Conservation (phyloP, 2,888 invertebrate genomes). For the Stenodema calcarata region DNA sequence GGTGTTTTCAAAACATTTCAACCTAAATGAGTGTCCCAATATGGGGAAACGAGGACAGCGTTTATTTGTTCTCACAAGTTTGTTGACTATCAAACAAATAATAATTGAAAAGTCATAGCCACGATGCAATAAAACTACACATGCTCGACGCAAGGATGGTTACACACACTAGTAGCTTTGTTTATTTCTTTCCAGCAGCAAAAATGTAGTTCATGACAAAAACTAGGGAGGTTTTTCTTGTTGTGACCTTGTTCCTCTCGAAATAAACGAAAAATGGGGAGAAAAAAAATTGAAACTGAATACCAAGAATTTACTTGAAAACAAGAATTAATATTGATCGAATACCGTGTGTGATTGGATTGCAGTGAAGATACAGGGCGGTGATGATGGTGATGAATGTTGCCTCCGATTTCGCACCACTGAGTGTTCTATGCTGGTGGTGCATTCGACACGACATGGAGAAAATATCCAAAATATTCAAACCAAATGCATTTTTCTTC, state of each 20-base stretch:
- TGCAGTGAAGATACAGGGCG: too few species aligned
- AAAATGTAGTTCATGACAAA: background rate
- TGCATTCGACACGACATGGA: too few species aligned
- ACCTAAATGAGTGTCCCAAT: constrained; percentile 9
- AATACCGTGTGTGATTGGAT: background rate
- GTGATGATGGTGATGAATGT: too few species aligned
- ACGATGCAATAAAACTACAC: constrained; percentile 41
- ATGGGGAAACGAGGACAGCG: background rate
- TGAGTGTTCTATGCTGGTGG: too few species aligned
- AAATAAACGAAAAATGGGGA: background rate
- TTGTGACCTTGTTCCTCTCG: background rate
- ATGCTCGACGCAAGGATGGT: constrained; percentile 18
- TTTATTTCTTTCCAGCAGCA: constrained; percentile 23
- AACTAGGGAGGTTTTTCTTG: background rate
- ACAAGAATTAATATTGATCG: background rate
- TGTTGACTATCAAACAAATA: background rate
- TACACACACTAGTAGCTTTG: constrained; percentile 6
- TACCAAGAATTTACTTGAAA: background rate
- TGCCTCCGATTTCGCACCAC: too few species aligned
- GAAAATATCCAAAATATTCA: too few species aligned
- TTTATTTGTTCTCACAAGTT: background rate
- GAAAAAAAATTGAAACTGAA: background rate
- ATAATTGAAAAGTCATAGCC: constrained; percentile 12
- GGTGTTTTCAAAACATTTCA: too few species aligned
- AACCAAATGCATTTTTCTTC: too few species aligned